phyloP scores from a whole-genome alignment of 2,113 vertebrate genomes.

The Athene cunicularia region DNA sequence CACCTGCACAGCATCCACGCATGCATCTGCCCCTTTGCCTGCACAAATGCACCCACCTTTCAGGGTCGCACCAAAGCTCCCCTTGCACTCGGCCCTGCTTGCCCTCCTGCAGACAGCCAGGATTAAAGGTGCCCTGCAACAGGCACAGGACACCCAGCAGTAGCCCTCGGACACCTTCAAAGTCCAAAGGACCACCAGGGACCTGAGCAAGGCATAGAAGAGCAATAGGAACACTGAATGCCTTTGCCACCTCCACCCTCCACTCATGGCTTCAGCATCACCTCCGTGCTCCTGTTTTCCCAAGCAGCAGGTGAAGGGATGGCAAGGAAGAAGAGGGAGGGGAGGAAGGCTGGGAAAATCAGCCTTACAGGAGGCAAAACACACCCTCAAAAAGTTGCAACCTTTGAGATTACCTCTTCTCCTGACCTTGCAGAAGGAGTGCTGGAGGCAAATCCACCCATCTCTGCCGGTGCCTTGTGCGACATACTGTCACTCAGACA shows the following conservation, averaged over 20 bases:
- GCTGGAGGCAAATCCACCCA: constrained; percentile 74
- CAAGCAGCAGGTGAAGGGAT: neutral
- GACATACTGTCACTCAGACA: constrained; percentile 76
- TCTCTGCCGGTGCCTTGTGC: constrained; percentile 68
- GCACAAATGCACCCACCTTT: neutral
- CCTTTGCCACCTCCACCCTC: neutral
- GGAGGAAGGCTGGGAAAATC: neutral
- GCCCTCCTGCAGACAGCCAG: neutral
- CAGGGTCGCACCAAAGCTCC: too few relatives aligned
- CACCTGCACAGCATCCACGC: neutral
- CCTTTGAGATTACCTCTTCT: constrained; percentile 59
- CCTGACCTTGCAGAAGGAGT: constrained; percentile 78
- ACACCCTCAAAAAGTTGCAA: constrained; percentile 18
- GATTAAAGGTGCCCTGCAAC: neutral
- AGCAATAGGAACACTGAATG: neutral
- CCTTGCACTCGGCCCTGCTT: neutral
- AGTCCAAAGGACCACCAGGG: neutral
- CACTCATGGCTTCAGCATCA: neutral
- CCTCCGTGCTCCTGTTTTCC: neutral
- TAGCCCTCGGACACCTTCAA: neutral
- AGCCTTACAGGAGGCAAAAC: neutral
- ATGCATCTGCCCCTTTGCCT: neutral
- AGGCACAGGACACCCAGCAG: neutral
- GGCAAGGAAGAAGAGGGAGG: neutral
- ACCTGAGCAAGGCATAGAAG: neutral